Base-by-base conservation (phyloP, 2,797 vertebrate genomes). In the Poecilia wingei region DNA sequence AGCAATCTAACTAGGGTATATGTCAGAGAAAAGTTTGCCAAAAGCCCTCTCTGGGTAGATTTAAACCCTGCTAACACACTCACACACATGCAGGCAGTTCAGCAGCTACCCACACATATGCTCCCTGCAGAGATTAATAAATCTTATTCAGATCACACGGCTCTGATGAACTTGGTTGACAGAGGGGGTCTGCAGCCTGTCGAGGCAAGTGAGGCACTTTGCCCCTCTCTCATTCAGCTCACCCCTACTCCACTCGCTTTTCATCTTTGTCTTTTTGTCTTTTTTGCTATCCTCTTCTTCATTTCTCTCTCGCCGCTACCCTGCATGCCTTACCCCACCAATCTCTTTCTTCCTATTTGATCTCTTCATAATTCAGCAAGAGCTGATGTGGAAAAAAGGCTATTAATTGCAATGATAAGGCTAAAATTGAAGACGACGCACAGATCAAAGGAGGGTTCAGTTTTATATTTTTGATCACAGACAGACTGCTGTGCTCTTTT, bases 81-180 rank as follows among this genome's bases (percentile, higher is more conserved):
- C 57, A 28, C 49, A 83, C 31, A 41, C 55, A 72, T 49, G 36
- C 72, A 49, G 36, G 0, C 51, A 61, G 80, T 80, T 79, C 68
- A 82, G 70, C 73, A 69, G 75, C 39, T 41, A 57, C 73, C 69
- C 77, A 78, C 46, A 76, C 75, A 83, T 74, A 74, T 53, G 69
- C 79, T 81, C 80, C 82, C 74, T 53, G 78, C 86, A 82, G 77
- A 82, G 89, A 78, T 61, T 81, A 82, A 91, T 89, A 92, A 91
- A 92, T 93, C 90, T 88, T 82, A 87, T 91, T 82, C 86, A 88
- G 85, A 89, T 87, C 25, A 3, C 79, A 79, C 68, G 47, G 83
- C 79, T 84, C 77, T 82, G 90, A 91, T 87, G 83, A 85, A 87
- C 80, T 75, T 76, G 81, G 80, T 70, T 88, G 89, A 91, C 86